Conservation (phyloP, 2,797 vertebrate genomes). For the Odontamblyopus lacepedii region DNA sequence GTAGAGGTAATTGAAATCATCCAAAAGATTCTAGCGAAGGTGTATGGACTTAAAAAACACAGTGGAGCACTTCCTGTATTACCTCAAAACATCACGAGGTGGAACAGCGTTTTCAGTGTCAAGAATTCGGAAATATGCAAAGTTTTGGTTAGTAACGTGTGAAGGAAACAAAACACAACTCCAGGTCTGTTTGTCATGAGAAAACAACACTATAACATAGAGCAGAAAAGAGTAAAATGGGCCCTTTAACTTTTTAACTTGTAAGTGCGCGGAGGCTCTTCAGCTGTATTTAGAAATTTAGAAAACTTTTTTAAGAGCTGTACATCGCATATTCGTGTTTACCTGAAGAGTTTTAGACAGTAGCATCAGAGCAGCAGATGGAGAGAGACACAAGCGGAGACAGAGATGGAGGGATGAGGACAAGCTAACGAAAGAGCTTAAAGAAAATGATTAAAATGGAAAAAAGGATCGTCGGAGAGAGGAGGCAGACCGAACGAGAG, state of each 20-base stretch:
- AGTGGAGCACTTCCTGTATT: too few relatives aligned
- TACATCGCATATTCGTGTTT: slow-evolving; percentile 52
- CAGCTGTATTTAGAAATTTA: neutral
- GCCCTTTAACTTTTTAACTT: neutral
- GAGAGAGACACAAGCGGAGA: slow-evolving; percentile 45
- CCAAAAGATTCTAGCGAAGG: too few relatives aligned
- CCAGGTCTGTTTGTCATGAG: too few relatives aligned
- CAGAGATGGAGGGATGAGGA: slow-evolving; percentile 46
- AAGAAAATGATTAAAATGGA: slow-evolving; percentile 59
- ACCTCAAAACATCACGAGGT: too few relatives aligned
- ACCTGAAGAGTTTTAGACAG: slow-evolving; percentile 35
- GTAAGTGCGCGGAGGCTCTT: neutral
- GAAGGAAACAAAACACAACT: too few relatives aligned
- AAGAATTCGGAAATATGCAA: too few relatives aligned
- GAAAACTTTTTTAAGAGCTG: slow-evolving; percentile 24
- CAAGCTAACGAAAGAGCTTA: slow-evolving; percentile 39
- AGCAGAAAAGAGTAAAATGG: too few relatives aligned
- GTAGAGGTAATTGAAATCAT: too few relatives aligned
- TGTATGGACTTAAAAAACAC: too few relatives aligned
- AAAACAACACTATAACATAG: too few relatives aligned
- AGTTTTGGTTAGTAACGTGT: too few relatives aligned
- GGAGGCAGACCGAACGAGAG: slow-evolving; percentile 28
- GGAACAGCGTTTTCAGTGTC: too few relatives aligned
- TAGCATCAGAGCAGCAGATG: slow-evolving; percentile 27
- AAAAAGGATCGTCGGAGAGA: slow-evolving; percentile 55